These are phyloP conservation scores for Nineta flava DNA, from an alignment of 2,888 invertebrate genomes.

Conservation along the genomic window DNA sequence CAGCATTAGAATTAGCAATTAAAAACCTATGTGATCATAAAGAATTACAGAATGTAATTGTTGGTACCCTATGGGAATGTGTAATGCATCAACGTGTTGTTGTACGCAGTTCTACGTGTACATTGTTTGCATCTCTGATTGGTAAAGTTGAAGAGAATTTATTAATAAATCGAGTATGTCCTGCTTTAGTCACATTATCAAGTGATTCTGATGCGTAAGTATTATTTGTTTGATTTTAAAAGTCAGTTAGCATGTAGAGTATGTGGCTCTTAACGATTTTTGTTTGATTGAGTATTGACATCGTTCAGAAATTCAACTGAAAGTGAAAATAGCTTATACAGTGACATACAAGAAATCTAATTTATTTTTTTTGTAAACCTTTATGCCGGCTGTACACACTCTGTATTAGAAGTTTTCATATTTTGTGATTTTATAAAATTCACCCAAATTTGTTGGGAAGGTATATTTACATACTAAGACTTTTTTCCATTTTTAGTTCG, in stretches of 20 bases:
- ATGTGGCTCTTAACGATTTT: no score
- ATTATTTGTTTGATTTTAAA: not conserved
- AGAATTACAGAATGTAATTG: constrained; percentile 35
- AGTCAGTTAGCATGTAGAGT: no score
- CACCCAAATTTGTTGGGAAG: no score
- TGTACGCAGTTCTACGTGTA: constrained; percentile 42
- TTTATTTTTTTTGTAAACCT: no score
- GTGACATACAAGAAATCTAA: no score
- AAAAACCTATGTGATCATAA: constrained; percentile 22
- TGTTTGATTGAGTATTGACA: no score
- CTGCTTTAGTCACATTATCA: constrained; percentile 53
- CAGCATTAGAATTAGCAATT: constrained; percentile 25
- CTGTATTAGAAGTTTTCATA: no score
- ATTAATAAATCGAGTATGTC: constrained; percentile 40
- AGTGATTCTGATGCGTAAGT: constrained; percentile 50
- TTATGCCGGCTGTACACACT: no score
- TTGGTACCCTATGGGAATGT: constrained; percentile 46
- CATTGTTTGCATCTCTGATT: constrained; percentile 39
- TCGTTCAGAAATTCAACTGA: no score
- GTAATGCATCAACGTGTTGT: constrained; percentile 45
- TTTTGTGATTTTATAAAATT: no score
- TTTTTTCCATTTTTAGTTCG: constrained; percentile 23
- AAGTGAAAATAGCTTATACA: no score
- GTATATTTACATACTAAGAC: no score
- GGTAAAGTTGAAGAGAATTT: constrained; percentile 35